Evolutionary conservation across 2,797 vertebrate species (phyloP).

Genomic region (Eulemur coronatus): DNA sequence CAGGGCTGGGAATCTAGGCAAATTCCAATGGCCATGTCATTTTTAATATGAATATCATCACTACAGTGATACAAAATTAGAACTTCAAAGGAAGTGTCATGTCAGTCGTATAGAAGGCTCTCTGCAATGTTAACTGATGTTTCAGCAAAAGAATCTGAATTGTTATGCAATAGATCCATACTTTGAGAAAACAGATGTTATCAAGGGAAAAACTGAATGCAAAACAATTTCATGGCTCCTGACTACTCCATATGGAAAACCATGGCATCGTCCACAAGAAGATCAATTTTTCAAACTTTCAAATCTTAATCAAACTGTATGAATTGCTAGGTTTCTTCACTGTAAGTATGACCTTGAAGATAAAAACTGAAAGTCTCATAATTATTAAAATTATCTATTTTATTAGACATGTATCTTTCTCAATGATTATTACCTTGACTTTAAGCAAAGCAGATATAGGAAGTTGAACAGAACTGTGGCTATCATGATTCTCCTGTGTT

Average conservation of each 20-base stretch:
- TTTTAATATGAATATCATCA: not conserved
- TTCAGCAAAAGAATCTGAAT: not conserved
- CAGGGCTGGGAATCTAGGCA: not conserved
- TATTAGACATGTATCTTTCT: constrained; percentile 26
- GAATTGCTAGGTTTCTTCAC: not conserved
- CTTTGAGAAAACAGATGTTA: not conserved
- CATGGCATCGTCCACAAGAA: not conserved
- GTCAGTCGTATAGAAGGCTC: not conserved
- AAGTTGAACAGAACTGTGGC: not conserved
- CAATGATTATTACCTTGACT: not conserved
- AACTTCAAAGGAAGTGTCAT: not conserved
- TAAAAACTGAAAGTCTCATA: constrained; percentile 25
- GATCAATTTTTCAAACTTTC: not conserved
- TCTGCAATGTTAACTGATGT: not conserved
- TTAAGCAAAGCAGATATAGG: not conserved
- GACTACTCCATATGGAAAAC: not conserved
- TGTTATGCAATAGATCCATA: not conserved
- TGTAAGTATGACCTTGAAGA: not conserved
- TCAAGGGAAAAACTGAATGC: not conserved
- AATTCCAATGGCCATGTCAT: not conserved
- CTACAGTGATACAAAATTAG: not conserved
- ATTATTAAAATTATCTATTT: constrained; percentile 27
- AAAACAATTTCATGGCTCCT: not conserved
- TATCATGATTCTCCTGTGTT: not conserved
- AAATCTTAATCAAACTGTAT: not conserved